Base-by-base conservation (phyloP, 2,113 vertebrate genomes). In the Panthera uncia region DNA sequence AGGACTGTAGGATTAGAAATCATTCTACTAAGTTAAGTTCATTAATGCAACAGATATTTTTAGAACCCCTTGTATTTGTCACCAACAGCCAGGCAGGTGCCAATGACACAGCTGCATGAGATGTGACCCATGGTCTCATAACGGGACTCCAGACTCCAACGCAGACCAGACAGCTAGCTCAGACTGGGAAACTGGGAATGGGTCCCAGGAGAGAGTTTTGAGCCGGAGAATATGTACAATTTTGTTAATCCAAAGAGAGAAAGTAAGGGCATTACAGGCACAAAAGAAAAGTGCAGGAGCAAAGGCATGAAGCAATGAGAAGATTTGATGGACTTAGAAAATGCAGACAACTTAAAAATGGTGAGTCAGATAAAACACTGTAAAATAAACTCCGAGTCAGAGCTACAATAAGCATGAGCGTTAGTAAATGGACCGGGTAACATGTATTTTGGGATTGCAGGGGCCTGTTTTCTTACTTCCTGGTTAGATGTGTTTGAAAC, bases 81-180 rank as follows among this genome's bases (percentile, higher is more conserved):
- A 21, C 25, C 38, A 81, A 27, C 8, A 61, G 61, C 3, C 41
- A 41, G 5, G 15, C 7, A 38, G 12, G 33, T 41, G 68, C 63
- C n/a, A 14, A 27, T 52, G 29, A 83, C 16, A 16, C 7, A 21
- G 13, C 18, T 36, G 19, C 52, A 10, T 48, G 16, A 57, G n/a
- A 38, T 2, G 7, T 16, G 36, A 45, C 23, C 65, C 50, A 15
- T 5, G 1, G 38, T 27, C 25, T 83, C 81, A 50, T 27, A 13
- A 12, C 0, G 15, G 15, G 27, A 13, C 57, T 52, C 14, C 1
- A 61, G 68, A 25, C 38, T 9, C 55, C 1, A 3, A 11, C 0
- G 4, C 29, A 74, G 31, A 25, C 4, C 21, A 1, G 18, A 61
- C 18, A 1, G 4, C 11, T 14, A 66, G 36, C 45, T 19, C 7